A percentile compares a stretch with the other conserved stretches of the same genome.
Evolutionary conservation across 2,888 invertebrate species (phyloP).

Genomic region (Torymus aiolomorphi): DNA sequence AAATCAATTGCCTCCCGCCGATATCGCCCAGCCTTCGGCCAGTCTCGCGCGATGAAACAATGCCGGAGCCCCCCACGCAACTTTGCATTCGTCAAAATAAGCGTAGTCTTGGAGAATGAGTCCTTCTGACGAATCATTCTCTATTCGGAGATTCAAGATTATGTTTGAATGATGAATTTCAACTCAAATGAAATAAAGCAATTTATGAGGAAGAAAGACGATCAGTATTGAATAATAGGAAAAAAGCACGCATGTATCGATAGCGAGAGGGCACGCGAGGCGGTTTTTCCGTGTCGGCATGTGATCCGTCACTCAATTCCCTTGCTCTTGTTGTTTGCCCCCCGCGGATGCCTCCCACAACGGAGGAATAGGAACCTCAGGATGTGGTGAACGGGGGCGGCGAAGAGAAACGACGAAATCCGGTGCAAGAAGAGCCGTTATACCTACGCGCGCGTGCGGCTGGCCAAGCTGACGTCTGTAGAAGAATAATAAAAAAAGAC

Average conservation of each 20-base stretch:
- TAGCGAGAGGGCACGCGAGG: not conserved
- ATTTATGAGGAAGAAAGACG: not conserved
- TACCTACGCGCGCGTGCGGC: not conserved
- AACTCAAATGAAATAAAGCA: too few species aligned
- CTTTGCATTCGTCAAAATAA: too few species aligned
- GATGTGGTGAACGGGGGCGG: slow-evolving; percentile 65
- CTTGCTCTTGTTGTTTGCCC: not conserved
- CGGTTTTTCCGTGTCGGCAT: slow-evolving; percentile 37
- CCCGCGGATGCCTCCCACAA: not conserved
- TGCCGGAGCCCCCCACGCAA: not conserved
- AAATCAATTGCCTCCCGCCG: slow-evolving; percentile 49
- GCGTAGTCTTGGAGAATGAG: too few species aligned
- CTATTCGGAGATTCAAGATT: too few species aligned
- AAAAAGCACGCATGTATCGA: not conserved
- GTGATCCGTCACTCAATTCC: slow-evolving; percentile 58
- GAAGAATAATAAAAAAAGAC: slow-evolving; percentile 7
- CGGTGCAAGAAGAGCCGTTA: slow-evolving; percentile 62
- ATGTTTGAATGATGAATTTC: too few species aligned
- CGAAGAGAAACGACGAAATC: slow-evolving; percentile 61
- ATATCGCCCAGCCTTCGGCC: slow-evolving; percentile 17
- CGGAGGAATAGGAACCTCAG: slow-evolving; percentile 67
- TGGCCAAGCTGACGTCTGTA: slow-evolving; percentile 11
- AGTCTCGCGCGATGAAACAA: slow-evolving; percentile 52
- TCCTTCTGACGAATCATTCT: too few species aligned
- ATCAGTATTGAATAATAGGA: slow-evolving; percentile 14